Conservation (phyloP, 2,797 vertebrate genomes). For the Malurus splendens region DNA sequence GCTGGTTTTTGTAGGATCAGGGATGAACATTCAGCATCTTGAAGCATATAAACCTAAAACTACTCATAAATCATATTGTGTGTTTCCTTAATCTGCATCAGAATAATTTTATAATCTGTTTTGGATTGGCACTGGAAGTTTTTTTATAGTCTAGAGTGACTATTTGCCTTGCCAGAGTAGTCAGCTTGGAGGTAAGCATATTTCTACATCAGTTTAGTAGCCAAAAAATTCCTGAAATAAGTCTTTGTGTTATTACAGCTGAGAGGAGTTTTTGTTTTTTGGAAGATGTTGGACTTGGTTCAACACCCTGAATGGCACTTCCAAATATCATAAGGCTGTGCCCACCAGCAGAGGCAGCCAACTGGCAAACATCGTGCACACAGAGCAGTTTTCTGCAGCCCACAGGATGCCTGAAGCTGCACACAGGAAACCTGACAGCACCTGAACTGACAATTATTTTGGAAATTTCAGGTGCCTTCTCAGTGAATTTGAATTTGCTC, state of each 20-base stretch:
- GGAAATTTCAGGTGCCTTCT: background rate
- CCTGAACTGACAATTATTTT: background rate
- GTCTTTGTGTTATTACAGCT: background rate
- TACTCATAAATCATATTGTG: background rate
- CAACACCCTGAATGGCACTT: background rate
- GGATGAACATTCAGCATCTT: background rate
- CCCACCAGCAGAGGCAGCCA: background rate
- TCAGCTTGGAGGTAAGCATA: background rate
- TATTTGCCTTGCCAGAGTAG: background rate
- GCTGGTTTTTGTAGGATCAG: background rate
- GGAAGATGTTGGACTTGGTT: background rate
- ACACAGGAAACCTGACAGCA: background rate
- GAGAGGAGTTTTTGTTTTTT: background rate
- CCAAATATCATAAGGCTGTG: background rate
- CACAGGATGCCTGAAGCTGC: background rate
- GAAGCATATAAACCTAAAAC: background rate
- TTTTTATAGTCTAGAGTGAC: background rate
- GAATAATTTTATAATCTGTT: background rate
- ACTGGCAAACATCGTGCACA: rapidly evolving
- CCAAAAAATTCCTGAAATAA: background rate
- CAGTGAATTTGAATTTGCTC: background rate
- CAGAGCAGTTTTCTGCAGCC: background rate
- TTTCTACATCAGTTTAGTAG: background rate
- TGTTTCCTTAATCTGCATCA: background rate
- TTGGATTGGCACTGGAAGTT: background rate